Evolutionary conservation across 2,888 invertebrate genomes (phyloP), one percentile per base, ranked within the genome.

Genomic region (Opisthograptis luteolata): DNA sequence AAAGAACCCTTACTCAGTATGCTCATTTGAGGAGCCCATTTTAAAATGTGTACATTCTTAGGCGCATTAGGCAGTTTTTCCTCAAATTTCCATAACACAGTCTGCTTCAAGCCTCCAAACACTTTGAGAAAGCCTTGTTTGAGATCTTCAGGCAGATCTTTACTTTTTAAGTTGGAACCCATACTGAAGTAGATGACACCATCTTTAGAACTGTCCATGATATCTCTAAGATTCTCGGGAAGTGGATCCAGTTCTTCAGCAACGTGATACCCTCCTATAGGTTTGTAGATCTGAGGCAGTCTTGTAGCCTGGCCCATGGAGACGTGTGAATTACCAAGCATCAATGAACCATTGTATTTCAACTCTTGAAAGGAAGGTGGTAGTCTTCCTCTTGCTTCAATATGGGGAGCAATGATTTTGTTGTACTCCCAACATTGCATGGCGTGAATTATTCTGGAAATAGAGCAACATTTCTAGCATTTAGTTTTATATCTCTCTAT

Each of bases 171-270:
- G 25, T 79, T 83, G 0, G 89, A 83, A 0, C 92, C 92, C 80
- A 92, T 74, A 44, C 91, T 91, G 63, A 92, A 92, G 67, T 83
- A 89, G 25, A 92, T 80, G 0, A 87, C 83, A 1, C 92, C 92
- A 36, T 89, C 39, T 44, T 79, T 78, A 0, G 91, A 72, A 2
- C 65, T 65, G 36, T 91, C 84, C 66, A 91, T 68, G 8, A 87
- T 68, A 39, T 77, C 75, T 62, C 88, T 66, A 1, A 91, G 55
- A 32, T 87, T 74, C 55, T 70, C 52, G 7, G 86, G 76, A 40
- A 86, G 64, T 2, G 84, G 79, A 20, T 73, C 62, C 0, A 73
- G 41, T 1, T 68, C 47, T 1, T 70, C 61, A 2, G 78, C 64
- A 13, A 87, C 78, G 37, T 87, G 84, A 35, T 80, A 84, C 6